Evolutionary conservation across 2,888 invertebrate species (phyloP), one percentile per base, ranked within the genome.

Genomic region (Danaus chrysippus): DNA sequence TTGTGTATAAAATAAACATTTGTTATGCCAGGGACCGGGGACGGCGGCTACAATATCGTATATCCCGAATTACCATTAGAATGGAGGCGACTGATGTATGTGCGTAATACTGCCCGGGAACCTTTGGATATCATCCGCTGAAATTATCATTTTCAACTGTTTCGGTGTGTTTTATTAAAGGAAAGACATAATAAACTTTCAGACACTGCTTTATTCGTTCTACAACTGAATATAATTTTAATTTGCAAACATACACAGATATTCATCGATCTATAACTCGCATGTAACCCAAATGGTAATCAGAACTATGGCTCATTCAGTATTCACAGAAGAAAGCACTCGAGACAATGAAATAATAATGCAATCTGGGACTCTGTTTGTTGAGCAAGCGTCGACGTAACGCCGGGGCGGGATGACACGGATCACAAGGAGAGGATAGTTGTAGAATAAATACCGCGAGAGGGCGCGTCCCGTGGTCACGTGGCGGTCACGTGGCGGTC

Each of bases 1-100:
- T 81, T 89, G 90, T 88, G 91, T 90, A 91, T 91, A 91, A 91
- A 90, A 91, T 90, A 89, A 90, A 91, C 91, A 91, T 91, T 91
- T 89, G 90, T 91, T 91, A 90, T 83, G 80, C 83, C 79, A 76
- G 78, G 78, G 23, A 34, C 23, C 79, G 82, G 82, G 85, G 76
- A 73, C 74, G 69, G 83, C 78, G 79, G 81, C 82, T 81, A 86
- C 87, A 88, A 88, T 89, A 88, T 87, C 86, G 68, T 76, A 81
- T 82, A 86, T 83, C 84, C 85, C 82, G 77, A 74, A 91, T 90
- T 90, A 88, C 83, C 90, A 91, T 91, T 86, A 89, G 87, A 91
- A 90, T 90, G 83, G 87, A 76, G 73, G 42, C 63, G 77, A 75
- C 79, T 91, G 90, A 91, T 89, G 87, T 87, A 91, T 87, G 86